Base-by-base conservation (phyloP, 64 coral and sea anemone genomes). In the Stylophora pistillata region DNA sequence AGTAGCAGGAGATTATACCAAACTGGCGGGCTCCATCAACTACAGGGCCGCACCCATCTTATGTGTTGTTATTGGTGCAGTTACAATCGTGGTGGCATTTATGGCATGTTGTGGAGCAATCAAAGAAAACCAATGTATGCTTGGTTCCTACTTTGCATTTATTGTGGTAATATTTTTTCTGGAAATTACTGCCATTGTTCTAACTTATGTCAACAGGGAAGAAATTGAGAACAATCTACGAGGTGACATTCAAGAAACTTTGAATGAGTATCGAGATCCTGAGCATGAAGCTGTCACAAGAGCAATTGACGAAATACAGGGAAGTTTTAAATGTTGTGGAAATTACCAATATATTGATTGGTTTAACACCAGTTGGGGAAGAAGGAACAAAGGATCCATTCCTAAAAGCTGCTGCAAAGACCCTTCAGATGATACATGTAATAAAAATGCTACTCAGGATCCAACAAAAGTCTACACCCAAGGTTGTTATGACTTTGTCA, bases 341-440 rank as follows among this genome's bases (percentile, higher is more conserved):
- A 95, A 95, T 70, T 65, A 82, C 30, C 85, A 85, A 16, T 99
- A 99, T 58, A 72, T 62, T 13, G 97, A 99, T 58, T 99, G 97
- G 97, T 99, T 91, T 55, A 87, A 99, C 10, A 95, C 97, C 14
- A 88, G 76, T 37, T 99, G 97, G 97, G 93, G 93, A 12, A 87
- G 61, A 55, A 53, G 74, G 27, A 81, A 95, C 65, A 56, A 70
- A 18, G 89, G 72, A 15, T 91, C 73, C 63, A 93, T 99, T 23
- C 97, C 97, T 15, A 91, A 85, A 56, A 99, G 97, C 64, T 99
- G 97, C 52, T 95, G 94, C 82, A 99, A 95, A 89, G 90, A 99
- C 79, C 60, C 82, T 18, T 55, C 72, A 26, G 90, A 95, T 54
- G 72, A 41, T 11, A n/a, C 71, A 56, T 95, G 91, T 30, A 86